phyloP scores from a whole-genome alignment of 2,113 vertebrate species.

The Gavialis gangeticus region DNA sequence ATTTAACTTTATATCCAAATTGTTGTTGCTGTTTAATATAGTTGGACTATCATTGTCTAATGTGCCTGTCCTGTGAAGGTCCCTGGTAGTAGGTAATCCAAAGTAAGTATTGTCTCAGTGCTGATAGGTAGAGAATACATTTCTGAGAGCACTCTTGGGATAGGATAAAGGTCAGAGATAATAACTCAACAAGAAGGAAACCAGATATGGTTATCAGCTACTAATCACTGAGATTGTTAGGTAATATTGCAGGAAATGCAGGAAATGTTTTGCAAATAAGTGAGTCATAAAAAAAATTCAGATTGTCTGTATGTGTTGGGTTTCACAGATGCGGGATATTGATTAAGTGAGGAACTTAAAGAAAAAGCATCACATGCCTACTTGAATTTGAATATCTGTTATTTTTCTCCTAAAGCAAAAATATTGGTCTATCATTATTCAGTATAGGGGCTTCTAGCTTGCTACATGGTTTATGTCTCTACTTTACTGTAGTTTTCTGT shows the following conservation, averaged over 20 bases:
- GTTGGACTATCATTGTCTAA: neutral
- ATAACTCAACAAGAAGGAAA: slow-evolving; percentile 19
- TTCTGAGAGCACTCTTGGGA: slow-evolving; percentile 43
- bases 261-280: neutral
- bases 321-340: slow-evolving; percentile 37
- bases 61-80: neutral
- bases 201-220: slow-evolving; percentile 27
- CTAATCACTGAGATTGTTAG: neutral
- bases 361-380: neutral
- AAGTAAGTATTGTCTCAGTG: slow-evolving; percentile 28
- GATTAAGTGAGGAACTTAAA: neutral
- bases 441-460: neutral
- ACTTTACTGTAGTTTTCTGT: neutral
- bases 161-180: slow-evolving; percentile 33
- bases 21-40: neutral
- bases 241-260: neutral
- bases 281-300: neutral
- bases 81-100: slow-evolving; percentile 30
- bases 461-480: neutral
- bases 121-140: neutral
- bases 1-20: neutral
- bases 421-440: neutral
- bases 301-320: neutral
- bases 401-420: neutral
- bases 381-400: neutral